phyloP scores from a whole-genome alignment of 2,888 invertebrate genomes.

The Campoletis raptor region DNA sequence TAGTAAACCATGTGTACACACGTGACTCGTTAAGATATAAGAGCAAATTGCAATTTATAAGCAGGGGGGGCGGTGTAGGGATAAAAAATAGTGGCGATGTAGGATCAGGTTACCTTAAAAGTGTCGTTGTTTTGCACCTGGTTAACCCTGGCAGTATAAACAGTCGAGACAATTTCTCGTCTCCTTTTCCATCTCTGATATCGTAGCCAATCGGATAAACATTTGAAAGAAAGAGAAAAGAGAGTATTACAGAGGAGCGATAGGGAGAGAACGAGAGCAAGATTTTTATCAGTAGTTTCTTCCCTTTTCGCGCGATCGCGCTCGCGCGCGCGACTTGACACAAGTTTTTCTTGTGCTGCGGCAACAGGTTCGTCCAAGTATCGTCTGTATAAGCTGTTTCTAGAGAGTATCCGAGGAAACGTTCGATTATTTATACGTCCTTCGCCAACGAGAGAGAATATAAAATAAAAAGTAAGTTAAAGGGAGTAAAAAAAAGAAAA shows the following conservation, averaged over 20 bases:
- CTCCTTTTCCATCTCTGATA: slow-evolving; percentile 43
- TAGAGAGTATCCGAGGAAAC: slow-evolving; percentile 36
- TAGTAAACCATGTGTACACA: slow-evolving; percentile 35
- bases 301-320: slow-evolving; percentile 60
- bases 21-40: slow-evolving; percentile 51
- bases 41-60: slow-evolving; percentile 58
- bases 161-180: slow-evolving; percentile 9
- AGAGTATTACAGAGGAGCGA: slow-evolving; percentile 9
- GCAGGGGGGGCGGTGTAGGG: neutral
- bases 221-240: slow-evolving; percentile 25
- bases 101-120: slow-evolving; percentile 58
- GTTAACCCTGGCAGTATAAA: slow-evolving; percentile 57
- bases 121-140: slow-evolving; percentile 57
- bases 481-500: neutral
- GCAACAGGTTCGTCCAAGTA: slow-evolving; percentile 66
- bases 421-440: slow-evolving; percentile 55
- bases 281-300: slow-evolving; percentile 65
- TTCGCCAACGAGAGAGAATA: slow-evolving; percentile 14
- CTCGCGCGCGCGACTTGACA: slow-evolving; percentile 62
- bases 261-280: slow-evolving; percentile 29
- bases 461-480: neutral
- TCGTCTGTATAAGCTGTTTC: slow-evolving; percentile 45
- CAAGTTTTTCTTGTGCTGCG: slow-evolving; percentile 61
- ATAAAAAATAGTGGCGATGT: neutral
- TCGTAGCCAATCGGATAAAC: slow-evolving; percentile 64